phyloP scores from a whole-genome alignment of 2,888 invertebrate genomes.

The Actias luna region DNA sequence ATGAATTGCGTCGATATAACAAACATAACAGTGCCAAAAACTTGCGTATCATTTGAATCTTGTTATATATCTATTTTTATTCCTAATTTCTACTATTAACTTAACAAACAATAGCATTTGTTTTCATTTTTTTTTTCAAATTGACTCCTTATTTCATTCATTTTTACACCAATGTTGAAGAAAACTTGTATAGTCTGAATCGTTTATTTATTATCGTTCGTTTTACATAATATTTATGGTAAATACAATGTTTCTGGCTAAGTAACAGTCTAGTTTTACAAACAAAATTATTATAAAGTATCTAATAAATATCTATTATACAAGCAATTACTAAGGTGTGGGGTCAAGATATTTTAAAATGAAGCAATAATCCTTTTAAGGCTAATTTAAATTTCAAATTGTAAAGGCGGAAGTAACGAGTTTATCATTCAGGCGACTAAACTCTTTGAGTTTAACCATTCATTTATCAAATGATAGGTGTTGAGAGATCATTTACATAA shows the following conservation, averaged over 20 bases:
- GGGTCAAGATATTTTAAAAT: background rate
- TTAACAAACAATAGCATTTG: background rate
- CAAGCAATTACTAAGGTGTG: background rate
- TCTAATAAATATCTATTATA: background rate
- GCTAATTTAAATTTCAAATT: conserved; percentile 10
- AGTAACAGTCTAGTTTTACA: background rate
- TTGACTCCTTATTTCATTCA: too few species aligned
- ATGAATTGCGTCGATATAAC: background rate
- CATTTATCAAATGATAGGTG: conserved; percentile 15
- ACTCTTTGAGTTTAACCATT: conserved; percentile 17
- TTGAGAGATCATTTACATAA: conserved; percentile 36
- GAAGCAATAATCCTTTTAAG: background rate
- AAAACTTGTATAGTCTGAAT: too few species aligned
- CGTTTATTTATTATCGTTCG: too few species aligned
- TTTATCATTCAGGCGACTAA: conserved; percentile 10
- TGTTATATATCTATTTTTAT: background rate
- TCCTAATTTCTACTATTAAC: background rate
- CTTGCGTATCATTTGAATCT: background rate
- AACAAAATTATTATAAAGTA: background rate
- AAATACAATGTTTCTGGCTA: background rate
- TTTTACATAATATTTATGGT: too few species aligned
- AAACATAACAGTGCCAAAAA: background rate
- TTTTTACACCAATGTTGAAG: too few species aligned
- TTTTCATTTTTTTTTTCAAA: background rate
- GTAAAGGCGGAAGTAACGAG: conserved; percentile 7